Base-by-base conservation (phyloP, 2,797 vertebrate species). In the Spinibarbus caldwelli region DNA sequence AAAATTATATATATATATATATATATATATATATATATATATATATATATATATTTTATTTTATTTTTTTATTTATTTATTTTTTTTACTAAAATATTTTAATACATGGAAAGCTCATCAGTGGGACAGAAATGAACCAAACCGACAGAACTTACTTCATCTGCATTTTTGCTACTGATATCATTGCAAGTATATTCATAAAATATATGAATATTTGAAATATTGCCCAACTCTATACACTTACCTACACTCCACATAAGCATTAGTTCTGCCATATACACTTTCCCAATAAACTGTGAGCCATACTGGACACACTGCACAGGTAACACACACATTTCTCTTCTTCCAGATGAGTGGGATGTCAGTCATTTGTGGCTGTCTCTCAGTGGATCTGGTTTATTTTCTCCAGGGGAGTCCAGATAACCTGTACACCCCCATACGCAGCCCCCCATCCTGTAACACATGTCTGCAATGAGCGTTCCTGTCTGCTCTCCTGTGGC, bases 331-430 rank as follows among this genome's bases (percentile, higher is more conserved):
- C 64, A 71, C 38, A 59, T 71, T 70, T 45, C 47, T 78, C 36
- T 67, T 5, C 64, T 59, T 68, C 47, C 29, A 71, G 83, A 84
- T 78, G 62, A 78, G 82, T 84, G 83, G 38, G 47, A 78, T 78
- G 75, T 47, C 76, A 79, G 49, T 85, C 83, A 71, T 85, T 70
- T 62, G 7, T 66, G 54, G 67, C 78, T 86, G 70, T 52, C 26
- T 78, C 49, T 85, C 36, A n/a, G 47, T 59, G 66, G 26, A 71
- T 85, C 36, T 78, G 62, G 23, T 78, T 76, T 67, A 57, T 78
- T 52, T 84, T 77, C 47, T 77, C 72, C 62, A 77, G 15, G n/a
- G 6, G 17, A 64, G 47, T 76, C 34, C 36, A 78, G 82, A 68
- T 68, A 57, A 57, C 82, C 62, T 68, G 23, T 31, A 78, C 62